Conservation (phyloP, 2,797 vertebrate genomes). For the Microctenopoma steveboyesi region DNA sequence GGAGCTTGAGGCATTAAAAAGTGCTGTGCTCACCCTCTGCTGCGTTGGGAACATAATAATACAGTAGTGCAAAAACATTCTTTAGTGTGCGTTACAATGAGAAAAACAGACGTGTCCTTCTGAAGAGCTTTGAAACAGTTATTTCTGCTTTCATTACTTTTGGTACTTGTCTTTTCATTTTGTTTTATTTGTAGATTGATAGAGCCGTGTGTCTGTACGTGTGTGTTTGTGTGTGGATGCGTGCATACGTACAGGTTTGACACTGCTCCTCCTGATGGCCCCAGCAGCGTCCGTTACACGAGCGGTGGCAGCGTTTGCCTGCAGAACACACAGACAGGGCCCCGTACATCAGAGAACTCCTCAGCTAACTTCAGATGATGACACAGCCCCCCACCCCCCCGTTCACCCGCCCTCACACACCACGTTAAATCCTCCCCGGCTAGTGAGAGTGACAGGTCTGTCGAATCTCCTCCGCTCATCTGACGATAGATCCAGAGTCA, state of each 20-base stretch:
- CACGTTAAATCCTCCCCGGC: constrained; percentile 7
- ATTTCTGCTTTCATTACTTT: too few relatives aligned
- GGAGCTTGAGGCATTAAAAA: constrained; percentile 60
- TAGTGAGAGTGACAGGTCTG: constrained; percentile 51
- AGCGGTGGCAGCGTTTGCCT: constrained; percentile 94
- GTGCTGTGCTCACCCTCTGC: constrained; percentile 56
- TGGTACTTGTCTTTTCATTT: too few relatives aligned
- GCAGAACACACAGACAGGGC: constrained; percentile 41
- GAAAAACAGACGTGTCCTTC: constrained; percentile 43
- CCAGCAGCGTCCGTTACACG: constrained; percentile 96
- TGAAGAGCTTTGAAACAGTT: constrained; percentile 7
- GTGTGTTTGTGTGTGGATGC: neutral
- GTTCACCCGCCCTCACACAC: neutral
- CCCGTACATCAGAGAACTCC: constrained; percentile 25
- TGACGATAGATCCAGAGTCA: constrained; percentile 45
- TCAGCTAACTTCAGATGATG: constrained; percentile 23
- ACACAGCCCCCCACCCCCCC: neutral
- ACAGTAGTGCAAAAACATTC: constrained; percentile 31
- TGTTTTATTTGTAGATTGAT: too few relatives aligned
- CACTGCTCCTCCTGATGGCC: constrained; percentile 93
- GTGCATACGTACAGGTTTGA: constrained; percentile 91
- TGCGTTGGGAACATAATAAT: constrained; percentile 63
- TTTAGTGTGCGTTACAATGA: constrained; percentile 37
- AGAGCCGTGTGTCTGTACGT: too few relatives aligned
- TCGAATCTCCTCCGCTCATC: constrained; percentile 45